Percentiles rank a stretch among this genome's conserved stretches.
Evolutionary conservation across 2,113 vertebrate genomes (phyloP).

Genomic region (Pelvicachromis taeniatus): DNA sequence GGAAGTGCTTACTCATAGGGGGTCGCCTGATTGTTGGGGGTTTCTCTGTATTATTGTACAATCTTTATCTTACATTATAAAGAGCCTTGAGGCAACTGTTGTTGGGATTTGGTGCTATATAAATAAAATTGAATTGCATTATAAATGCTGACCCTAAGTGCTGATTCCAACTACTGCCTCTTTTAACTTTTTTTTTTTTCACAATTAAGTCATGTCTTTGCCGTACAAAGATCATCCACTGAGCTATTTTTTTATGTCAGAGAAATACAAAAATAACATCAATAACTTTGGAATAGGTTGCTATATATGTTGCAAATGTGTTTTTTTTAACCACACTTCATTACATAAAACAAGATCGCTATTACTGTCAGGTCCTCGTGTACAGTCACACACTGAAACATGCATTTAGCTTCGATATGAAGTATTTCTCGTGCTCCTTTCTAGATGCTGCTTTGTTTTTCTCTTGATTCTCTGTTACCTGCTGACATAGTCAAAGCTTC

Average conservation of each 20-base stretch:
- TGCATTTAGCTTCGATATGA: neutral
- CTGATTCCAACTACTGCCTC: neutral
- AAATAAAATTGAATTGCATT: too few species aligned
- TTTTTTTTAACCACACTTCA: neutral
- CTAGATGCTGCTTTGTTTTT: neutral
- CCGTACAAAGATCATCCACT: too few species aligned
- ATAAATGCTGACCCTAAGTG: neutral
- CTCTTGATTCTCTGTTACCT: neutral
- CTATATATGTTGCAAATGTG: neutral
- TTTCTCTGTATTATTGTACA: too few species aligned
- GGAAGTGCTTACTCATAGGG: too few species aligned
- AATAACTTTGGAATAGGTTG: neutral
- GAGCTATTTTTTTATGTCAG: too few species aligned
- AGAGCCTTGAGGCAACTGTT: too few species aligned
- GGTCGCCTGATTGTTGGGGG: too few species aligned
- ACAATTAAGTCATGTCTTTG: too few species aligned
- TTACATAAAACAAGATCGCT: neutral
- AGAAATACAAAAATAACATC: neutral
- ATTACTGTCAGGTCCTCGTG: neutral
- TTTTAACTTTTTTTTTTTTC: neutral
- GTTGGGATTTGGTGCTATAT: too few species aligned
- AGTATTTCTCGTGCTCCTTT: neutral
- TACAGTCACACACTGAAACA: neutral
- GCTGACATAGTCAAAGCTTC: constrained; percentile 14
- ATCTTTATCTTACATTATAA: too few species aligned